Base-by-base conservation (phyloP, 1,140 invertebrate genomes). In the Globodera ellingtonae region DNA sequence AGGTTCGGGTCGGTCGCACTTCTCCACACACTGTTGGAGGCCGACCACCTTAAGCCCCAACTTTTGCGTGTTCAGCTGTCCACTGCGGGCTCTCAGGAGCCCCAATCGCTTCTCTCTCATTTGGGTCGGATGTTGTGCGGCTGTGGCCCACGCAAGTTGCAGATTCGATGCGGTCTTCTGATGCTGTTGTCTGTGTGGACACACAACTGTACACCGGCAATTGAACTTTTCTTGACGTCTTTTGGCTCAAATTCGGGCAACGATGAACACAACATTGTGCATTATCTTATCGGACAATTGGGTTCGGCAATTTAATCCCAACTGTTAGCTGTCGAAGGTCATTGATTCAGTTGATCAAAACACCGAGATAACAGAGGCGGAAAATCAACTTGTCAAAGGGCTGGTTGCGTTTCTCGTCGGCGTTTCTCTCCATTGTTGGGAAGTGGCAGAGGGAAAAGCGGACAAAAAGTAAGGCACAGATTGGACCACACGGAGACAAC, bases 1-100 rank as follows among this genome's bases (percentile, higher is more conserved):
- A 99, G 97, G 97, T 96, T 98, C 90, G 94, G 95, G 1, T 92
- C 95, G 0, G 94, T 98, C 6, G 94, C 95, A 13, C 90, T 99
- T 18, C 94, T 95, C 84, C 95, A 98, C 86, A 93, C 93, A 0
- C 90, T 99, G n/a, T 92, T 95, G 2, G 95, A 97, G 80, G 96
- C 96, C 89, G 91, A 92, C 4, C 92, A 92, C 6, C 94, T 97
- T 86, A 97, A 97, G 89, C 95, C 98, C 87, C 94, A 96, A 87
- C 89, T 99, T n/a, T 90, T 99, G 4, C 91, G 95, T 80, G 96
- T 98, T 15, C 92, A 98, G 78, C 90, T 99, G 59, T 94, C 95
- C 0, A 78, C 83, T 0, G 70, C 79, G 15, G 71, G 69, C 13
- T 77, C 75, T 24, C 69, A 88, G 65, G 79, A 81, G 47, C 80